A percentile compares a stretch with the other conserved stretches of the same genome.
phyloP scores from a whole-genome alignment of 2,888 invertebrate species.

The Neria commutata region DNA sequence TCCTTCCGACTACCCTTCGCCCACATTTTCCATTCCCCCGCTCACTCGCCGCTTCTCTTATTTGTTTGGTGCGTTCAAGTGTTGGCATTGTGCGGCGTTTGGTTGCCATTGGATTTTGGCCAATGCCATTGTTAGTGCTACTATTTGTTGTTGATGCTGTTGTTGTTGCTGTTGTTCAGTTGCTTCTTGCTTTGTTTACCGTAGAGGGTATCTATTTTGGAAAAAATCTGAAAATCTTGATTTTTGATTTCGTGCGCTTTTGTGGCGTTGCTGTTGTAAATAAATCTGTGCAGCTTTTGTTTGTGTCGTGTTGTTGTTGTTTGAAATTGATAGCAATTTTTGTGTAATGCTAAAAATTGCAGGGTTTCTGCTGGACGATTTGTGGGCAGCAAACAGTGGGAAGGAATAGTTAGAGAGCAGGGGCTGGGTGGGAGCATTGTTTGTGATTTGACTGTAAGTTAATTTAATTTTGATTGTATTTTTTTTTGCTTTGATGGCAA shows the following conservation, averaged over 20 bases:
- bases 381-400: not conserved
- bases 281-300: constrained; percentile 43
- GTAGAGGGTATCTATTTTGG: not conserved
- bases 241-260: constrained; percentile 34
- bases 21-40: too few species aligned
- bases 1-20: too few species aligned
- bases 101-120: too few species aligned
- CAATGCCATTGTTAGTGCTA: too few species aligned
- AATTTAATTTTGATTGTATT: constrained; percentile 6
- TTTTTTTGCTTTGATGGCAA: too few species aligned
- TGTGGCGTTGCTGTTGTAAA: constrained; percentile 46
- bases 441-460: not conserved
- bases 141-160: too few species aligned
- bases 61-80: not conserved
- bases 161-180: too few species aligned
- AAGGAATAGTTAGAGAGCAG: not conserved
- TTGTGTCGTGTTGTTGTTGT: constrained; percentile 37
- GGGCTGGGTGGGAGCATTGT: not conserved
- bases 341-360: not conserved
- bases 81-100: not conserved
- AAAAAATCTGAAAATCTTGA: not conserved
- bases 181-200: not conserved
- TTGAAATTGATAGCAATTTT: constrained; percentile 26
- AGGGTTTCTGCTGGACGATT: constrained; percentile 11
- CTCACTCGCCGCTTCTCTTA: too few species aligned